phyloP scores from a whole-genome alignment of 2,113 vertebrate genomes.

The Scalopus aquaticus region DNA sequence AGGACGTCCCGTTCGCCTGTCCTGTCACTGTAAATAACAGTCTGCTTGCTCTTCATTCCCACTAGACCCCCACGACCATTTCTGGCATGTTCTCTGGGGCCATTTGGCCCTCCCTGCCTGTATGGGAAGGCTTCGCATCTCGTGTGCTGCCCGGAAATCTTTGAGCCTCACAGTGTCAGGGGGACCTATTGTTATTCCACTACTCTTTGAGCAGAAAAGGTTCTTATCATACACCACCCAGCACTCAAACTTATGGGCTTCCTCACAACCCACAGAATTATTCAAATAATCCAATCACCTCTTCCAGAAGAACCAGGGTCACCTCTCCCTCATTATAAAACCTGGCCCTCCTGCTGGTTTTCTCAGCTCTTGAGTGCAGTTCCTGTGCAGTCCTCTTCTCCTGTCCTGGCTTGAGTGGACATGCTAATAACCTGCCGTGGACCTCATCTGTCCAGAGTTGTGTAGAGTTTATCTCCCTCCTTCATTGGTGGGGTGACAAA shows the following conservation, averaged over 20 bases:
- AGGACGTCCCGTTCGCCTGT: too few relatives aligned
- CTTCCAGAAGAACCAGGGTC: neutral
- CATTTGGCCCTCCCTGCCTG: rapidly evolving
- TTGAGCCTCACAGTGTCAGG: neutral
- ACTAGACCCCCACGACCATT: neutral
- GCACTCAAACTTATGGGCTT: neutral
- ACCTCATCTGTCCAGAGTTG: neutral
- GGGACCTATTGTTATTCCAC: neutral
- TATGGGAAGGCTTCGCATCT: neutral
- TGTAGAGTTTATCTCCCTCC: neutral
- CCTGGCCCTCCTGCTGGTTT: neutral
- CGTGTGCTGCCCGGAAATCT: neutral
- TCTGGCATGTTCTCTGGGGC: neutral
- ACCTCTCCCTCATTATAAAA: neutral
- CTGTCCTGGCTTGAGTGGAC: neutral
- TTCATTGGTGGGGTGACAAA: neutral
- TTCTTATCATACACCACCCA: neutral
- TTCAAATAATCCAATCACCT: neutral
- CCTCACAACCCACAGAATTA: neutral
- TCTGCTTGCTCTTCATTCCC: neutral
- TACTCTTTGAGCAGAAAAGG: neutral
- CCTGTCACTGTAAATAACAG: too few relatives aligned
- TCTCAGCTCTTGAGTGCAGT: neutral
- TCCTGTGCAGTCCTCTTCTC: neutral
- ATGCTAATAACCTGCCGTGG: neutral